phyloP scores from a whole-genome alignment of 64 coral and sea anemone genomes.

The Stichodactyla mertensii region DNA sequence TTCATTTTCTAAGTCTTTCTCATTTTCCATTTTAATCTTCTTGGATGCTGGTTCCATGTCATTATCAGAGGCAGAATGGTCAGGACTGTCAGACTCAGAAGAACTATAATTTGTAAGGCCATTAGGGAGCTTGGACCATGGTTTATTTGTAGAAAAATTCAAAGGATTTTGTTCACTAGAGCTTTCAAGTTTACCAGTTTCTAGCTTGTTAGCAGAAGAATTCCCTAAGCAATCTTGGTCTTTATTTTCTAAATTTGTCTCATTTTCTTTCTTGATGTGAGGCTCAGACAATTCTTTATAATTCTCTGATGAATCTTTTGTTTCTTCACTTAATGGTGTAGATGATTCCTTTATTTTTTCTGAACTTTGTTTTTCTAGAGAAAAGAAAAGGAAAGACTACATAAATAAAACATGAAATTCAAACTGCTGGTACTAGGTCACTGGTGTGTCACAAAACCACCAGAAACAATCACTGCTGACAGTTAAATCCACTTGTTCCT shows the following conservation, averaged over 20 bases:
- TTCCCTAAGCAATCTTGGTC: not conserved
- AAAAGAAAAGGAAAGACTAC: not conserved
- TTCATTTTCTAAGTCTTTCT: constrained; percentile 48
- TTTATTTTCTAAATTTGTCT: not conserved
- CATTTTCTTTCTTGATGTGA: constrained; percentile 7
- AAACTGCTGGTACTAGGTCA: not conserved
- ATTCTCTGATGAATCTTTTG: not conserved
- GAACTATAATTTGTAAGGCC: constrained; percentile 37
- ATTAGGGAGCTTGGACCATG: constrained; percentile 27
- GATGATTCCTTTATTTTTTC: not conserved
- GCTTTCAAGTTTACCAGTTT: not conserved
- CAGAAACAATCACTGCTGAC: not conserved
- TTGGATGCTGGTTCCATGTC: constrained; percentile 50
- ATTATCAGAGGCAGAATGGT: constrained; percentile 34
- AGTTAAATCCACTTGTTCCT: not conserved
- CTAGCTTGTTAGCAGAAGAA: not conserved
- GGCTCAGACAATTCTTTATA: not conserved
- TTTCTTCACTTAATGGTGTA: not conserved
- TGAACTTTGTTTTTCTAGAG: not conserved
- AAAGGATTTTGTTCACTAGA: not conserved
- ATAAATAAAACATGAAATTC: constrained; percentile 4
- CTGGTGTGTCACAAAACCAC: not conserved
- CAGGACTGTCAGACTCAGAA: constrained; percentile 51
- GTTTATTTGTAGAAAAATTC: not conserved
- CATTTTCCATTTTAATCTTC: constrained; percentile 82